phyloP scores from a whole-genome alignment of 35 echinoderm and acorn worm genomes.

The Diadema setosum region DNA sequence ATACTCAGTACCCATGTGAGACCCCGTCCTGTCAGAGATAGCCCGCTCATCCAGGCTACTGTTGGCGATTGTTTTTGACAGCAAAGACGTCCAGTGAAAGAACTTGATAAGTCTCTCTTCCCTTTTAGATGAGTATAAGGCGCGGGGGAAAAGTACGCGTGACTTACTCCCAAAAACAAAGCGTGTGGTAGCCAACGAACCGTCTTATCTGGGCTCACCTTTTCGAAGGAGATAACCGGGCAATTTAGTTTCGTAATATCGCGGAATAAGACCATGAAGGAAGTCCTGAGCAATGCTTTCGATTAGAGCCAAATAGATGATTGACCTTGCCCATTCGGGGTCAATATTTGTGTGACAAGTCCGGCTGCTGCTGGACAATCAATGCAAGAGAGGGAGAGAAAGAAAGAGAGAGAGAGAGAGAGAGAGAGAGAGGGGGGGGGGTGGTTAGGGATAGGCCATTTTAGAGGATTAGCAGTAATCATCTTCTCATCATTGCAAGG shows the following conservation, averaged over 20 bases:
- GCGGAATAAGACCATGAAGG: background rate
- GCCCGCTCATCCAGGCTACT: too few species aligned
- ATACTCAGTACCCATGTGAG: too few species aligned
- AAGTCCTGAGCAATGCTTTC: background rate
- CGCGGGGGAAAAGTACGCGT: background rate
- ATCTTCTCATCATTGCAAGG: too few species aligned
- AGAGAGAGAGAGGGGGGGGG: background rate
- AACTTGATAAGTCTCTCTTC: too few species aligned
- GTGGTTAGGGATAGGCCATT: too few species aligned
- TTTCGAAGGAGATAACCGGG: background rate
- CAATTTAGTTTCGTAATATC: conserved; percentile 3
- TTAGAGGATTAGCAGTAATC: too few species aligned
- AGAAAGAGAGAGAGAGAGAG: background rate
- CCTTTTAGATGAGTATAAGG: too few species aligned
- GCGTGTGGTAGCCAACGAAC: too few species aligned
- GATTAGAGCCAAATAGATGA: conserved; percentile 7
- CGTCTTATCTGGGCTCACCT: background rate
- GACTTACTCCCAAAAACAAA: background rate
- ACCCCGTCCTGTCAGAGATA: too few species aligned
- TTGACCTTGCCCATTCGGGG: background rate
- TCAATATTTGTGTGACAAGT: background rate
- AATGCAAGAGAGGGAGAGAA: background rate
- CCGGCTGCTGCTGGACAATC: background rate
- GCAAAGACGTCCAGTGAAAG: too few species aligned
- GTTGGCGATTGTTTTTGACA: too few species aligned